These are phyloP conservation scores for Palythoa heliodiscus DNA, from an alignment of 92 coral and sea anemone genomes.

Conservation along the genomic window DNA sequence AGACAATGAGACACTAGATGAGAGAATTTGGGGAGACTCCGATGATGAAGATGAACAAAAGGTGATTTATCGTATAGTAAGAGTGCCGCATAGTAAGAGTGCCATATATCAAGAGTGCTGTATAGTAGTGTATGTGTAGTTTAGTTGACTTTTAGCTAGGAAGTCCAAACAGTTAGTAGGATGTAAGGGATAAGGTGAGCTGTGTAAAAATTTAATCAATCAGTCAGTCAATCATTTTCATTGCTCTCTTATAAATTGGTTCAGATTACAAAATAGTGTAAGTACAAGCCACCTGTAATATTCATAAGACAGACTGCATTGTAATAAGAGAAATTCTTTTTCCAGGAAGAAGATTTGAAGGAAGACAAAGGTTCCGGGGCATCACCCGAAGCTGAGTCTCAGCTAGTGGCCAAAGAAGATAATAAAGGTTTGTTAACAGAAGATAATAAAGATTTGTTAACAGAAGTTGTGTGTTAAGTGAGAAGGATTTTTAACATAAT, in stretches of 20 bases:
- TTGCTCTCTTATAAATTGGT: too few species aligned
- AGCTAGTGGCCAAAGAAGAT: conserved; percentile 94
- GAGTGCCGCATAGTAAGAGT: too few species aligned
- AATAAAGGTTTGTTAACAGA: conserved; percentile 68
- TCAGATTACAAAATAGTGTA: too few species aligned
- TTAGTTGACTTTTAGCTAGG: too few species aligned
- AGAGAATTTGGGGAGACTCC: conserved; percentile 98
- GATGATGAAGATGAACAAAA: conserved; percentile 88
- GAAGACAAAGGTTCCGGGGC: conserved; percentile 94
- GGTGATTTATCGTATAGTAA: conserved; percentile 27
- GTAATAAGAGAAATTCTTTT: background rate
- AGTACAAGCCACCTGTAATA: background rate
- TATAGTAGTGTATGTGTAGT: too few species aligned
- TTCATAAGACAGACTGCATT: background rate
- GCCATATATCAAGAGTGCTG: too few species aligned
- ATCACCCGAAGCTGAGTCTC: conserved; percentile 78
- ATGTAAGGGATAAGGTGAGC: too few species aligned
- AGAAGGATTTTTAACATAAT: too few species aligned
- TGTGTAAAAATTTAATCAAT: too few species aligned
- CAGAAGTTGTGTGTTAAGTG: too few species aligned
- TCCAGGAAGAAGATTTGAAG: conserved; percentile 68
- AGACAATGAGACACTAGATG: conserved; percentile 83
- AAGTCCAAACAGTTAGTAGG: too few species aligned
- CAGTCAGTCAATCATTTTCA: too few species aligned
- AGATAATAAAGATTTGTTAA: conserved; percentile 73